Conservation (phyloP, 2,797 vertebrate species). For the Phrynocephalus forsythii region DNA sequence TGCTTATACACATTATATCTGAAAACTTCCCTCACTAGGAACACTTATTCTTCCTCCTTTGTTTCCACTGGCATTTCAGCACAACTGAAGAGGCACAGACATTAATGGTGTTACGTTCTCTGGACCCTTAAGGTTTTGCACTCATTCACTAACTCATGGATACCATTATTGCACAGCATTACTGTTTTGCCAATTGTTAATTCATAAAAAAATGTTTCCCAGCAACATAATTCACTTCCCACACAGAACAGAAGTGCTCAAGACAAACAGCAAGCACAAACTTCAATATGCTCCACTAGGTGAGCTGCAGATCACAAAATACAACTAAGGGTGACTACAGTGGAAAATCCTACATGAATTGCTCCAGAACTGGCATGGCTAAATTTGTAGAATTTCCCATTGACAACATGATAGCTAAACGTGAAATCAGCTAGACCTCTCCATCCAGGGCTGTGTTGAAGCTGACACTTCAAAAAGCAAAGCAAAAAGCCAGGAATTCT, state of each 20-base stretch:
- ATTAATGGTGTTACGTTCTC: not conserved
- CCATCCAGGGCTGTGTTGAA: too few species aligned
- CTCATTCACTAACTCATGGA: not conserved
- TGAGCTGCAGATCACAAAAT: too few species aligned
- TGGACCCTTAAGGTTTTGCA: not conserved
- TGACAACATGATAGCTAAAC: too few species aligned
- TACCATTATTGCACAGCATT: too few species aligned
- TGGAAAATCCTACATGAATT: too few species aligned
- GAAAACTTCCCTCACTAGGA: not conserved
- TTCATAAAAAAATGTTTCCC: not conserved
- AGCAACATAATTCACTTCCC: not conserved
- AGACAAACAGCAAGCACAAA: not conserved
- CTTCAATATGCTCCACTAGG: too few species aligned
- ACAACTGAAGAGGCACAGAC: not conserved
- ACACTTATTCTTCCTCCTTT: not conserved
- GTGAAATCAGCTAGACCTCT: too few species aligned
- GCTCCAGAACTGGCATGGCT: too few species aligned
- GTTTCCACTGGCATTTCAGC: not conserved
- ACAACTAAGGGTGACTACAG: too few species aligned
- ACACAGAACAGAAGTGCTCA: not conserved
- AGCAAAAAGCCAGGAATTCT: too few species aligned
- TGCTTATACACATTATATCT: not conserved
- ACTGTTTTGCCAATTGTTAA: not conserved
- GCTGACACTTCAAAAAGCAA: too few species aligned
- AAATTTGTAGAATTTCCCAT: too few species aligned